A percentile compares a stretch with the other conserved stretches of the same genome.
Evolutionary conservation across 2,888 invertebrate genomes (phyloP).

Genomic region (Lepidonotus clava): DNA sequence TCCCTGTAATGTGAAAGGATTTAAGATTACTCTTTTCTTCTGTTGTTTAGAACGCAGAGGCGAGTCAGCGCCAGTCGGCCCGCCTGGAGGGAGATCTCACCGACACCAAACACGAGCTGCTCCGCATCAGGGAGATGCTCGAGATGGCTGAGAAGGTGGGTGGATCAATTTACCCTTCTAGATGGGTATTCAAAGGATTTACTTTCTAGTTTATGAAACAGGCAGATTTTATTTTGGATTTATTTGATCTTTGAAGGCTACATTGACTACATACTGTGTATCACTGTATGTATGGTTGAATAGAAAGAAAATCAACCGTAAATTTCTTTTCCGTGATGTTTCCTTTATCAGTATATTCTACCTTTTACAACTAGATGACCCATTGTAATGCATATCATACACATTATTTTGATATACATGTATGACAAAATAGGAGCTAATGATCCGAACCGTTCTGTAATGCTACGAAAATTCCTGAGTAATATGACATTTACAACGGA

Average conservation of each 20-base stretch:
- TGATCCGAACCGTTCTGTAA: neutral
- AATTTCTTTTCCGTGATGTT: neutral
- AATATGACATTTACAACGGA: neutral
- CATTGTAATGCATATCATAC: neutral
- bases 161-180: neutral
- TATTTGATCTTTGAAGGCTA: neutral
- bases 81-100: conserved; percentile 77
- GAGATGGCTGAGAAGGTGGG: conserved; percentile 82
- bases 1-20: too few relatives aligned
- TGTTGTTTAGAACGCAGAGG: conserved; percentile 55
- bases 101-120: conserved; percentile 80
- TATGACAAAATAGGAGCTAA: neutral
- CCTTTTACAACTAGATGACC: too few relatives aligned
- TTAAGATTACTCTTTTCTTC: too few relatives aligned
- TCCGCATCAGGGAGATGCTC: conserved; percentile 82
- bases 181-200: neutral
- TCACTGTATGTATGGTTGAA: neutral
- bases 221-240: neutral
- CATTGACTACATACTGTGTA: neutral
- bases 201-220: neutral
- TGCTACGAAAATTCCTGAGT: neutral
- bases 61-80: conserved; percentile 24
- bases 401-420: neutral
- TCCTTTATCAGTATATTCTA: neutral
- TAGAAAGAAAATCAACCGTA: neutral